phyloP scores from a whole-genome alignment of 2,113 vertebrate genomes.

The Cololabis saira region DNA sequence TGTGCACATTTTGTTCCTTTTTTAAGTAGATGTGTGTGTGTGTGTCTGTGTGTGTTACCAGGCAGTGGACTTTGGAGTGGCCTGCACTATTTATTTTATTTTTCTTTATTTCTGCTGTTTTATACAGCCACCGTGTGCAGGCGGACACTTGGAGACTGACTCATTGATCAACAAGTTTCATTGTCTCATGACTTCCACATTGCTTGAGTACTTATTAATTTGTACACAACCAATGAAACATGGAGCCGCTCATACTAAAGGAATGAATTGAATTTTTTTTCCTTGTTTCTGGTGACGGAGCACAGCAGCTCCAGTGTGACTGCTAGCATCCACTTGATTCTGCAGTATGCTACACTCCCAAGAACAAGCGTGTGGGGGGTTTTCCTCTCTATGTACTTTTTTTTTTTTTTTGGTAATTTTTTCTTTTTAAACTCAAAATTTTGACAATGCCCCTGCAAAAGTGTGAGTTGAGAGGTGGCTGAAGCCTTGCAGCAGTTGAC shows the following conservation, averaged over 20 bases:
- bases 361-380: slow-evolving; percentile 20
- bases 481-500: slow-evolving; percentile 1
- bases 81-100: slow-evolving; percentile 5
- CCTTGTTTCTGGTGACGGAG: slow-evolving; percentile 25
- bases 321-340: slow-evolving; percentile 32
- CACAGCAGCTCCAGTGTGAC: slow-evolving; percentile 46
- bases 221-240: slow-evolving; percentile 22
- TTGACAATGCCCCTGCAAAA: slow-evolving; percentile 26
- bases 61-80: slow-evolving; percentile 50
- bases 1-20: slow-evolving; percentile 48
- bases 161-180: slow-evolving; percentile 46
- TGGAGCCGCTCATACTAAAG: slow-evolving; percentile 20
- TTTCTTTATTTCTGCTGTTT: slow-evolving; percentile 11
- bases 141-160: slow-evolving; percentile 43
- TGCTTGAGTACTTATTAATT: neutral
- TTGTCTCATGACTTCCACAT: slow-evolving; percentile 34
- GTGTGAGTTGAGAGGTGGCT: slow-evolving; percentile 20
- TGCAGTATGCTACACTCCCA: slow-evolving; percentile 16
- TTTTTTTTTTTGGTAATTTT: slow-evolving; percentile 20
- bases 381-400: too few species aligned
- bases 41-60: slow-evolving; percentile 27
- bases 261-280: slow-evolving; percentile 33
- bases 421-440: slow-evolving; percentile 4
- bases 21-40: too few species aligned
- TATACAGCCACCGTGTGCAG: slow-evolving; percentile 22